phyloP scores from a whole-genome alignment of 2,113 vertebrate species.

The Charadrius vociferus region DNA sequence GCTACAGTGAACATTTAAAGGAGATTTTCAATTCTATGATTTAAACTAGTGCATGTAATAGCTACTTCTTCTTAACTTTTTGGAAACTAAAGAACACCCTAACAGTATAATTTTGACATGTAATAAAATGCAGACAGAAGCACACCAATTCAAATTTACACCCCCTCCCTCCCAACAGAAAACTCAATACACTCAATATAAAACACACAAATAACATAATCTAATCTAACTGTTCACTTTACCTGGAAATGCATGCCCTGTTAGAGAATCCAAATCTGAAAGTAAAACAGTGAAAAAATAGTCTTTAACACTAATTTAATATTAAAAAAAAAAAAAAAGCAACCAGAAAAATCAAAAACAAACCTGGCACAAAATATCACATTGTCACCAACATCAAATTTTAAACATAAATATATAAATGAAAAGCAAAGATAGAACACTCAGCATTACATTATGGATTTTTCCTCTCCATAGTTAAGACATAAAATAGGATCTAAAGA shows the following conservation, averaged over 20 bases:
- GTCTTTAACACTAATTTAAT: slow-evolving; percentile 51
- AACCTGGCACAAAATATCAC: neutral
- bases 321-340: neutral
- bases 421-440: neutral
- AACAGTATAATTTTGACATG: neutral
- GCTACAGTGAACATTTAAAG: neutral
- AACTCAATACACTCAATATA: neutral
- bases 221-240: slow-evolving; percentile 64
- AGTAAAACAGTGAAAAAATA: slow-evolving; percentile 65
- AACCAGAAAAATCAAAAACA: neutral
- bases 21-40: neutral
- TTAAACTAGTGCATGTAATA: neutral
- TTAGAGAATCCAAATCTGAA: slow-evolving; percentile 77
- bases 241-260: slow-evolving; percentile 74
- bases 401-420: neutral
- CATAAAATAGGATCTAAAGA: neutral
- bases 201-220: slow-evolving; percentile 28
- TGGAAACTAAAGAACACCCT: neutral
- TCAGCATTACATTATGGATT: neutral
- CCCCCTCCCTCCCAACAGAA: neutral
- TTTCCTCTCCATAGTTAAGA: neutral
- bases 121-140: neutral
- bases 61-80: neutral
- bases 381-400: neutral
- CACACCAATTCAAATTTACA: neutral